Base-by-base conservation (phyloP, 2,797 vertebrate species). In the Apogon hyalosoma region DNA sequence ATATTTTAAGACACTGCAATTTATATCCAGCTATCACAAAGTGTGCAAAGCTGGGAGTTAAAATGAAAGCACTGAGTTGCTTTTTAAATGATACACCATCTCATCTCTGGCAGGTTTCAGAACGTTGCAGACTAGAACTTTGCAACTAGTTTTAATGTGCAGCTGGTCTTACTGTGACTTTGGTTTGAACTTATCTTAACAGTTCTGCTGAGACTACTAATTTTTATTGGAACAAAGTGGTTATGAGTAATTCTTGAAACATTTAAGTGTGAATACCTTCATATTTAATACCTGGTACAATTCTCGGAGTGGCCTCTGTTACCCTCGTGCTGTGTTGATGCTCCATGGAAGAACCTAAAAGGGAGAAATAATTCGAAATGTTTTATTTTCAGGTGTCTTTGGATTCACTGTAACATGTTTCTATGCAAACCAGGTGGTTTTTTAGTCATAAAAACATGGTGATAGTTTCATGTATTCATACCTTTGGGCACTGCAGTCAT, bases 401-500 rank as follows among this genome's bases (percentile, higher is more conserved):
- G 11, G 33, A 53, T 53, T 21, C 36, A 48, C 1, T 28, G 3
- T 8, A 21, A 2, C 12, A 14, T n/a, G 11, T 57, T 49, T 69
- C 7, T 16, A 31, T 52, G 41, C 31, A 63, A 82, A 70, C 19
- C 12, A 9, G n/a, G 8, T 0, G 13, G 13, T 31, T 8, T 1
- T 42, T 56, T 24, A 19, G 47, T 53, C 31, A 40, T 53, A 36
- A 56, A 11, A 55, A 58, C 12, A 0, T 7, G 3, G n/a, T 47
- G 11, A n/a, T 40, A 2, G 48, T 69, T 75, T 75, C 40, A 33
- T 66, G 28, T 50, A 8, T 36, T 36, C 45, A 1, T 89, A 95
- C 95, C 94, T 93, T 95, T 94, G 12, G 90, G 88, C 48, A 88
- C 91, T 15, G 88, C 45, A 39, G 86, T 74, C 85, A 93, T 84